Evolutionary conservation across 1,140 invertebrate genomes (phyloP), one percentile per base, ranked within the genome.

Genomic region (Thereuonema tuberculata): DNA sequence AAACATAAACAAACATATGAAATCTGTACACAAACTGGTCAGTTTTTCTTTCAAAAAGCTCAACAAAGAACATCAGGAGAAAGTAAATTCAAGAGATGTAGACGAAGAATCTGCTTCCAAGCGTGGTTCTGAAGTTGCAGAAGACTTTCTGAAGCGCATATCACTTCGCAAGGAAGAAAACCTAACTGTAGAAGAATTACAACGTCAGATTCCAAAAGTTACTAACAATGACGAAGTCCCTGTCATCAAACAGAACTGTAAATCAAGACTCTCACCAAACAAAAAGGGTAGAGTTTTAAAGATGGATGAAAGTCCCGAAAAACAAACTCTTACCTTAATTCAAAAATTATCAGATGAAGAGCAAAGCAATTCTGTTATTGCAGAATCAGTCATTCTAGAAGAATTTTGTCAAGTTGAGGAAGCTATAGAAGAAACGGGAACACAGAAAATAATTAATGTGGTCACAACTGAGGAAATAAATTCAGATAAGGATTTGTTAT

Each of bases 1-100:
- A 21, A 60, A 60, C 25, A 60, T 60, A 5, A 60, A 60, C 50
- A 60, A 60, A 47, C 59, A 60, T 23, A 46, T 60, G 49, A 60
- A 53, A 47, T 2, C 37, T 3, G 59, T 60, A 12, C 59, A 60
- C 23, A 46, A 46, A 27, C 20, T 60, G 9, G n/a, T 12, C 5
- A 53, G 31, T 24, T 53, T 60, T 25, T 31, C 49, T 2, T 60
- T 54, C 24, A 15, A 25, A 9, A 24, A 9, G 2, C 20, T 26
- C 2, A 28, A 60, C 2, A 50, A 50, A 14, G 5, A 54, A 21
- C n/a, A n/a, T n/a, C n/a, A n/a, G n/a, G n/a, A n/a, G n/a, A n/a
- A n/a, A n/a, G n/a, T n/a, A n/a, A 48, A 59, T n/a, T 9, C n/a
- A 9, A n/a, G n/a, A n/a, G 37, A 53, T 23, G 21, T 5, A 2